Evolutionary conservation across 2,113 vertebrate species (phyloP), one percentile per base, ranked within the genome.

Genomic region (Paralichthys olivaceus): DNA sequence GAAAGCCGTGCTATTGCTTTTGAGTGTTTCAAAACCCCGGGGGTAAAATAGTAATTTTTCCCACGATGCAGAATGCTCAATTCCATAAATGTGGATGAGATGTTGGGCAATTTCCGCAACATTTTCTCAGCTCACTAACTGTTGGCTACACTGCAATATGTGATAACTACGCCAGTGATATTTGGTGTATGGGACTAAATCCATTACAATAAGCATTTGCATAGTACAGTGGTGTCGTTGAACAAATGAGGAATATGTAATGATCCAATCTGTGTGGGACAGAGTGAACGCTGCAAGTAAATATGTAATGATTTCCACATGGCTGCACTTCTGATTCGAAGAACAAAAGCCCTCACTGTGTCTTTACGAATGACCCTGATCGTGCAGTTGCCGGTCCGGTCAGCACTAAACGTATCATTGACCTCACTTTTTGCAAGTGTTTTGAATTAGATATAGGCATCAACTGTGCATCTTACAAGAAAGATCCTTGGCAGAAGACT

Each of bases 121-220:
- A 91, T 92, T 92, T 91, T 77, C 89, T 75, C 91, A 91, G 86
- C 89, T 90, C 92, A 90, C 90, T 93, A 88, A 91, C 86, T 88
- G 89, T 91, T 92, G 91, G 90, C 87, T 88, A 90, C 89, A 86
- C 74, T 49, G 85, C 84, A 81, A 86, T 78, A 84, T 84, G 87
- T 78, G 83, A 84, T 87, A 90, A 89, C 85, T 79, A 75, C 32
- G 19, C 43, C 81, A 69, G 78, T 89, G 80, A 91, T 90, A 90
- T 90, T 85, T 84, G 85, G 84, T 89, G 73, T 77, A 75, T 77
- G 84, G 79, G 83, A 80, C 85, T 89, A 84, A 86, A 89, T 40
- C 90, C 87, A 92, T 92, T 90, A 88, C 78, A 91, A 85, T 84
- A 26, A 87, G 68, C 81, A 91, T 93, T 92, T 91, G 90, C 87